A percentile compares a stretch with the other conserved stretches of the same genome.
phyloP scores from a whole-genome alignment of 2,113 vertebrate species.

The Paraplagusia blochii region DNA sequence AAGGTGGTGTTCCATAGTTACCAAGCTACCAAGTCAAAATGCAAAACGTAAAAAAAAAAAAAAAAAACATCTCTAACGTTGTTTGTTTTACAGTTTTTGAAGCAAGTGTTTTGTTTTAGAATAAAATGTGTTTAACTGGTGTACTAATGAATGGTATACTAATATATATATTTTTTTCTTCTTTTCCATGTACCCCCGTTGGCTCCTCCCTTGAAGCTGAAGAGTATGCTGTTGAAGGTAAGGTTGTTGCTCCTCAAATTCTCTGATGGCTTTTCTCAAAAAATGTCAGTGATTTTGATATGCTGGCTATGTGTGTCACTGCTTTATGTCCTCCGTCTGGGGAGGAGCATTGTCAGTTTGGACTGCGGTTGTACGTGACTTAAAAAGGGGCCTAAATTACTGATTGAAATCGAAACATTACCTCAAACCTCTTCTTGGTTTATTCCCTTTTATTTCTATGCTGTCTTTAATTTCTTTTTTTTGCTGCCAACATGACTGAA shows the following conservation, averaged over 20 bases:
- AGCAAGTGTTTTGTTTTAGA: no score
- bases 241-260: slow-evolving; percentile 49
- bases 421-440: slow-evolving; percentile 24
- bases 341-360: slow-evolving; percentile 75
- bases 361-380: slow-evolving; percentile 79
- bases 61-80: no score
- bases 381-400: slow-evolving; percentile 66
- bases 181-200: slow-evolving; percentile 16
- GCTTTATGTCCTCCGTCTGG: slow-evolving; percentile 49
- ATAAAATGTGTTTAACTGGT: neutral
- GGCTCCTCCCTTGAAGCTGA: slow-evolving; percentile 57
- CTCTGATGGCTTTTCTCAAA: slow-evolving; percentile 39
- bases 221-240: slow-evolving; percentile 78
- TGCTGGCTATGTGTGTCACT: slow-evolving; percentile 47
- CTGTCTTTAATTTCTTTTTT: no score
- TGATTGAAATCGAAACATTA: slow-evolving; percentile 37
- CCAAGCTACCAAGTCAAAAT: slow-evolving; percentile 29
- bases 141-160: slow-evolving; percentile 2
- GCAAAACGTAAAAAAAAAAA: no score
- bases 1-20: slow-evolving; percentile 1
- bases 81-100: no score
- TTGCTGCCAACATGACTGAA: no score
- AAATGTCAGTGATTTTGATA: slow-evolving; percentile 52
- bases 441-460: slow-evolving; percentile 34
- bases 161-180: slow-evolving; percentile 25